Conservation (phyloP, 2,113 vertebrate genomes). For the Irena cyanogastra region DNA sequence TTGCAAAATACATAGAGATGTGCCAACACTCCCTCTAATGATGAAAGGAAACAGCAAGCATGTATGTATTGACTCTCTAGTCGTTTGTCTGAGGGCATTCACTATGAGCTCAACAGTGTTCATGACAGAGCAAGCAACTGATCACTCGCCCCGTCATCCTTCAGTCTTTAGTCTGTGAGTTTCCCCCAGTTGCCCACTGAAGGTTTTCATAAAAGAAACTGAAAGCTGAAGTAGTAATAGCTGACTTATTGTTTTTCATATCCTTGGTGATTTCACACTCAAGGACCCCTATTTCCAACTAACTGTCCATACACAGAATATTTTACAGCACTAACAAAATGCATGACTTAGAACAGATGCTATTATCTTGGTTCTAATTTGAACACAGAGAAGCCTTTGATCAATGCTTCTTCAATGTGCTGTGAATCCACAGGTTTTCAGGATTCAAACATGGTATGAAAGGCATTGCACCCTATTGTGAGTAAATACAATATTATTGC, state of each 20-base stretch:
- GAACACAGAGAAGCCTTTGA: constrained; percentile 23
- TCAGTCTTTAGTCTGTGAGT: neutral
- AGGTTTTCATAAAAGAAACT: neutral
- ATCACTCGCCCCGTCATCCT: neutral
- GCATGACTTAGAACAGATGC: neutral
- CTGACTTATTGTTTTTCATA: neutral
- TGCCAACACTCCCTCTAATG: neutral
- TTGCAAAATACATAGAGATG: neutral
- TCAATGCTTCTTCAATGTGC: neutral
- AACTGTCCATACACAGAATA: neutral
- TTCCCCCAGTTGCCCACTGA: neutral
- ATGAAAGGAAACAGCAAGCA: neutral
- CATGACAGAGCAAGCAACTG: neutral
- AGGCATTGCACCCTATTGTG: neutral
- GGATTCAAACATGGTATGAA: neutral
- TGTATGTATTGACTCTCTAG: neutral
- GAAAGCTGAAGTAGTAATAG: neutral
- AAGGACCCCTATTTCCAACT: neutral
- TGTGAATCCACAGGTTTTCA: neutral
- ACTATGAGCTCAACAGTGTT: neutral
- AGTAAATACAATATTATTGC: constrained; percentile 14
- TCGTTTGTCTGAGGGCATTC: neutral
- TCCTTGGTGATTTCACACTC: neutral
- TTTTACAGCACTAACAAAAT: neutral
- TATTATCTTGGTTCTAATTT: neutral